A percentile compares a stretch with the other conserved stretches of the same genome.
These are phyloP conservation scores for Tholera decimalis DNA, from an alignment of 2,888 invertebrate genomes.

Conservation along the genomic window DNA sequence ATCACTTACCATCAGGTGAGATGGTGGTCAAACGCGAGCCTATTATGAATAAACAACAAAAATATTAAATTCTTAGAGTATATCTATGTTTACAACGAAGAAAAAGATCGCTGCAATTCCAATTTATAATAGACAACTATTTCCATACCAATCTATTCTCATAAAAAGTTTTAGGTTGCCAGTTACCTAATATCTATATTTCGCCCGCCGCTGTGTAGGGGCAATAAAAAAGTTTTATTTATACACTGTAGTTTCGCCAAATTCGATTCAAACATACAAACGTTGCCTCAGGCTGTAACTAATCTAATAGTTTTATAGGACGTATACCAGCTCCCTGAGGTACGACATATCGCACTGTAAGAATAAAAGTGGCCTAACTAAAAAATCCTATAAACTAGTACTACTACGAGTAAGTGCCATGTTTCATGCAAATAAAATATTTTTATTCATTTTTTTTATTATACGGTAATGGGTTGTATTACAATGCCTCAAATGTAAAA, in stretches of 20 bases:
- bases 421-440: too few species aligned
- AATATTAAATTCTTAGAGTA: not conserved
- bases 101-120: not conserved
- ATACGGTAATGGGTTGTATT: too few species aligned
- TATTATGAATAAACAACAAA: too few species aligned
- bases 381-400: too few species aligned
- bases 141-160: slow-evolving; percentile 12
- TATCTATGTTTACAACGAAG: not conserved
- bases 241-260: slow-evolving; percentile 23
- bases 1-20: too few species aligned
- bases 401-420: slow-evolving; percentile 5
- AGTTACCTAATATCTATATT: slow-evolving; percentile 48
- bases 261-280: slow-evolving; percentile 50
- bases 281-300: slow-evolving; percentile 19
- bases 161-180: slow-evolving; percentile 31
- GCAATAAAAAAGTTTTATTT: slow-evolving; percentile 50
- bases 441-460: too few species aligned
- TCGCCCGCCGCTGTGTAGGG: slow-evolving; percentile 5
- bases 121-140: slow-evolving; percentile 13
- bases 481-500: too few species aligned
- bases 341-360: too few species aligned
- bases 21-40: too few species aligned
- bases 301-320: slow-evolving; percentile 45
- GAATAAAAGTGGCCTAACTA: too few species aligned
- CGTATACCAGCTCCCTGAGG: slow-evolving; percentile 32